Evolutionary conservation across 2,888 invertebrate genomes (phyloP), one percentile per base, ranked within the genome.

Genomic region (Cataglyphis rosenhaueri): DNA sequence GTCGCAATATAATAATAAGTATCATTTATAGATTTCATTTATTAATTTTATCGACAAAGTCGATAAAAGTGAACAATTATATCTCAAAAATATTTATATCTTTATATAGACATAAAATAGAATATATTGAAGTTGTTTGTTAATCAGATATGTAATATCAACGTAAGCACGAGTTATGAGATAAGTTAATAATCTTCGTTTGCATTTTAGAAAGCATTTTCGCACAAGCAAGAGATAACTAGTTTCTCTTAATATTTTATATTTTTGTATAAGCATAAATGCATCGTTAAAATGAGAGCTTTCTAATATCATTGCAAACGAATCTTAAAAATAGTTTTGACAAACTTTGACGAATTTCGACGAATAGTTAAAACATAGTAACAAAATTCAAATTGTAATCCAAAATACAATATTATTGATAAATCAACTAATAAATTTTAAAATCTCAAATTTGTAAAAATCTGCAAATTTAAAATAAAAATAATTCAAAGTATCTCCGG

Each of bases 131-230:
- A 57, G 10, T 25, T 57, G 18, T 59, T 73, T 29, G n/a, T 61
- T 61, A 41, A 41, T 15, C n/a, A 57, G 38, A 35, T 38, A 8
- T 3, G 18, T 57, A 71, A 71, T 5, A 57, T 71, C 2, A 25
- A 71, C 25, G 12, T 59, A 41, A 73, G 38, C 18, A n/a, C 3
- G 55, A 57, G 15, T 57, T 57, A n/a, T 38, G 12, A 52, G 18
- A 29, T 52, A 38, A 71, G 3, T 61, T 59, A 59, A 73, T 41
- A 15, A 70, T 70, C 44, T 59, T 21, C 25, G 38, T 6, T 59
- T 25, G 5, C 12, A 41, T 0, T 38, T 38, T 59, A 41, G 25
- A 73, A 4, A 15, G 1, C 10, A 25, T 25, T 57, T 71, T 18
- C 12, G 1, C 15, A 6, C 1, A 21, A 5, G 12, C 48, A 48